A percentile compares a stretch with the other conserved stretches of the same genome.
Conservation (phyloP, 1,140 invertebrate species). For the Periplaneta americana region DNA sequence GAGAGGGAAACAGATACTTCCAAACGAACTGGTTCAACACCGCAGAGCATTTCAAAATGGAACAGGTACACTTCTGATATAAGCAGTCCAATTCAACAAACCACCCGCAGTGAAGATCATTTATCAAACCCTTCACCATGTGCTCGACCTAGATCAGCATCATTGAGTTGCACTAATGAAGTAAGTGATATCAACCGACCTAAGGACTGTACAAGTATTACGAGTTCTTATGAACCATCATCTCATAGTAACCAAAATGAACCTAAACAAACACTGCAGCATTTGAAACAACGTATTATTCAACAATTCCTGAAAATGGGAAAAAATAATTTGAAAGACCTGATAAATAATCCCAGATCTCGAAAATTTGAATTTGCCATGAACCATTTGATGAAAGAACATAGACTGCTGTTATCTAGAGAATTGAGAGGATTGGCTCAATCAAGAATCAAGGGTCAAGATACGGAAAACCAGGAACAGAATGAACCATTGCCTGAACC, state of each 20-base stretch:
- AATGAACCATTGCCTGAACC: neutral
- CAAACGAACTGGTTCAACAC: neutral
- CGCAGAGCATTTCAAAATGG: neutral
- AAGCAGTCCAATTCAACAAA: neutral
- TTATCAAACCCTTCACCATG: neutral
- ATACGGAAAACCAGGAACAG: neutral
- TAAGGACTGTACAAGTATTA: neutral
- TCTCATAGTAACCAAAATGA: neutral
- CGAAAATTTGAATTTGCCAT: conserved; percentile 41
- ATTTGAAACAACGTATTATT: conserved; percentile 39
- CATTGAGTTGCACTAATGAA: neutral
- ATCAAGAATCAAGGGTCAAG: neutral
- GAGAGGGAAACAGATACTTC: neutral
- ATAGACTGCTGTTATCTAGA: conserved; percentile 29
- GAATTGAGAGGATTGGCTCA: conserved; percentile 18
- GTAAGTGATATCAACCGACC: neutral
- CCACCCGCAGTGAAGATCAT: neutral
- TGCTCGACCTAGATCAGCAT: neutral
- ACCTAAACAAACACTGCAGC: neutral
- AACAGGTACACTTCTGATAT: neutral
- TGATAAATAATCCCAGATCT: conserved; percentile 40
- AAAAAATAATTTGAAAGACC: conserved; percentile 40
- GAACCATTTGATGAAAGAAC: conserved; percentile 40
- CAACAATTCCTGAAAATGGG: conserved; percentile 40
- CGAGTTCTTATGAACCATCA: neutral